A percentile compares a stretch with the other conserved stretches of the same genome.
Evolutionary conservation across 37 sponge, comb jelly and placozoan species (phyloP).

Genomic region (Aphrocallistes beatrix): DNA sequence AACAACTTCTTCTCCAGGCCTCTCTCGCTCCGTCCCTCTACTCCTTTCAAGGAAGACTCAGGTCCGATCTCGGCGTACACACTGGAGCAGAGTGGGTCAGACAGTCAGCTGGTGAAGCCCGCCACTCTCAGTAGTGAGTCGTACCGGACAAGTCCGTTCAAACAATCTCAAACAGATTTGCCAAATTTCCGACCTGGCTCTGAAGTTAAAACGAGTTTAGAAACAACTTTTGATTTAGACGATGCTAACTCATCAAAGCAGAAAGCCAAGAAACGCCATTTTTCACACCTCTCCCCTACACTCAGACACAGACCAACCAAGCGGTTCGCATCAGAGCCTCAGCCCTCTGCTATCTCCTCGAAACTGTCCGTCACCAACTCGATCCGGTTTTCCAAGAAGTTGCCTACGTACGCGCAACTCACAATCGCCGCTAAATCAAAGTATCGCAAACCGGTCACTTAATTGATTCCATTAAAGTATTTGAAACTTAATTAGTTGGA

Average conservation of each 20-base stretch:
- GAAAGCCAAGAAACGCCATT: neutral
- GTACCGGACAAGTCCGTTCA: neutral
- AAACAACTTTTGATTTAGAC: neutral
- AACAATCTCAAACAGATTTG: neutral
- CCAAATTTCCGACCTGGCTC: neutral
- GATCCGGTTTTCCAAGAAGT: neutral
- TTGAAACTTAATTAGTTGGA: neutral
- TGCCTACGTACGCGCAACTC: neutral
- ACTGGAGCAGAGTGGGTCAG: neutral
- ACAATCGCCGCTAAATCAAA: neutral
- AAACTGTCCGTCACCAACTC: neutral
- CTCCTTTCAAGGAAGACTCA: neutral
- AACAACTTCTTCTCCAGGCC: neutral
- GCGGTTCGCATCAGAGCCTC: neutral
- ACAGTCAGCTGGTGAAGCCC: neutral
- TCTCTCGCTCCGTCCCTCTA: neutral
- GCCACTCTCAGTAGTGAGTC: neutral
- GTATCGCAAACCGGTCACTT: conserved; percentile 8
- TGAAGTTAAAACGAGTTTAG: neutral
- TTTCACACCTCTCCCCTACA: neutral
- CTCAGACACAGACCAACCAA: neutral
- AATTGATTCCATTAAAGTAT: neutral
- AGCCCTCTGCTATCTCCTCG: neutral
- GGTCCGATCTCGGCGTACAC: neutral
- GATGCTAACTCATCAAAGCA: neutral